Conservation (phyloP, 2,113 vertebrate genomes). For the Phodopus roborovskii region DNA sequence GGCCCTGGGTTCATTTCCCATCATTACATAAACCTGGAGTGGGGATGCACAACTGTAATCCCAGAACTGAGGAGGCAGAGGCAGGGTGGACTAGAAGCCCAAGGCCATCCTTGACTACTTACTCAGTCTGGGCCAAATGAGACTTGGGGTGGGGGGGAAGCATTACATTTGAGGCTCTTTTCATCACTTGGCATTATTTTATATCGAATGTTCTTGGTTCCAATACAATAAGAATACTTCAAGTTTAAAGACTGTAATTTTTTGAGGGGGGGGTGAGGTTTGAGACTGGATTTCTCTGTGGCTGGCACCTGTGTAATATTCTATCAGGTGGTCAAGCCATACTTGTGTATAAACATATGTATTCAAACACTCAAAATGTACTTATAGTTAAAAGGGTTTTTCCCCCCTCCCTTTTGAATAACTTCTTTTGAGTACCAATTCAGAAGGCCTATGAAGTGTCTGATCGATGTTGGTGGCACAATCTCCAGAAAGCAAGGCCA, state of each 20-base stretch:
- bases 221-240: not conserved
- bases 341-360: not conserved
- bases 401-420: not conserved
- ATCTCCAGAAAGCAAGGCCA: not conserved
- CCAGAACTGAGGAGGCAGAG: not conserved
- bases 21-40: not conserved
- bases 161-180: not conserved
- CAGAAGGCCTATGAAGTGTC: not conserved
- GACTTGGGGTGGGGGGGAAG: not conserved
- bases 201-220: not conserved
- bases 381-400: not conserved
- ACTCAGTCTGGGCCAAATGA: not conserved
- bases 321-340: not conserved
- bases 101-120: not conserved
- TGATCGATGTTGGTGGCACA: too few species aligned
- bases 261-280: not conserved
- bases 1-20: not conserved
- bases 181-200: constrained; percentile 14
- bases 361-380: not conserved
- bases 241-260: constrained; percentile 4
- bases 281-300: not conserved
- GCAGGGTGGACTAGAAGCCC: not conserved
- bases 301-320: not conserved
- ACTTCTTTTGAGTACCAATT: not conserved
- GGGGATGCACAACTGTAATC: not conserved